Conservation (phyloP, 2,113 vertebrate species). For the Terrapene triunguis region DNA sequence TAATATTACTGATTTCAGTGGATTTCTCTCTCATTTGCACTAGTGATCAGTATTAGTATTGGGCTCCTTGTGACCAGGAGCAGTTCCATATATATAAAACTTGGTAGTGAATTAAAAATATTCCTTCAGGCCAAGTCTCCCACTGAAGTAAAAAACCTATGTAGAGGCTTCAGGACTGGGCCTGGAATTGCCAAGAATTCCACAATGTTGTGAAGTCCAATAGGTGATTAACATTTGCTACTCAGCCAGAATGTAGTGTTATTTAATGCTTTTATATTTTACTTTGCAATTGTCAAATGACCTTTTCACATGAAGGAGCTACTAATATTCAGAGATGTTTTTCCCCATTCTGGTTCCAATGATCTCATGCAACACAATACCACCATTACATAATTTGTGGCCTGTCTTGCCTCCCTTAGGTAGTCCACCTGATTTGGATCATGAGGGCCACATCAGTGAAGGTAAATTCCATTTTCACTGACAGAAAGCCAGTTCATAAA, state of each 20-base stretch:
- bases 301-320: not conserved
- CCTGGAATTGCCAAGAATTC: not conserved
- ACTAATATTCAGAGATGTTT: not conserved
- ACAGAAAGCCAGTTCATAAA: not conserved
- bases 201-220: not conserved
- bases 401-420: not conserved
- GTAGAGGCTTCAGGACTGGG: rapidly evolving
- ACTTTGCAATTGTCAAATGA: not conserved
- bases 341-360: not conserved
- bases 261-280: slow-evolving; percentile 10
- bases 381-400: not conserved
- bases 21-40: not conserved
- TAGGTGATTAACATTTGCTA: not conserved
- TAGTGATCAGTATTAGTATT: not conserved
- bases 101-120: slow-evolving; percentile 13
- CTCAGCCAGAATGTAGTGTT: not conserved
- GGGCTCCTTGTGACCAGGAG: rapidly evolving
- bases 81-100: not conserved
- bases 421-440: slow-evolving; percentile 20
- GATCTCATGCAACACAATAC: not conserved
- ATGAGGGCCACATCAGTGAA: not conserved
- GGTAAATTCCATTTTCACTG: slow-evolving; percentile 43
- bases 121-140: not conserved
- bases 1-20: rapidly evolving
- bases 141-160: not conserved